Evolutionary conservation across 2,888 invertebrate genomes (phyloP).

Genomic region (Drosophila robusta): DNA sequence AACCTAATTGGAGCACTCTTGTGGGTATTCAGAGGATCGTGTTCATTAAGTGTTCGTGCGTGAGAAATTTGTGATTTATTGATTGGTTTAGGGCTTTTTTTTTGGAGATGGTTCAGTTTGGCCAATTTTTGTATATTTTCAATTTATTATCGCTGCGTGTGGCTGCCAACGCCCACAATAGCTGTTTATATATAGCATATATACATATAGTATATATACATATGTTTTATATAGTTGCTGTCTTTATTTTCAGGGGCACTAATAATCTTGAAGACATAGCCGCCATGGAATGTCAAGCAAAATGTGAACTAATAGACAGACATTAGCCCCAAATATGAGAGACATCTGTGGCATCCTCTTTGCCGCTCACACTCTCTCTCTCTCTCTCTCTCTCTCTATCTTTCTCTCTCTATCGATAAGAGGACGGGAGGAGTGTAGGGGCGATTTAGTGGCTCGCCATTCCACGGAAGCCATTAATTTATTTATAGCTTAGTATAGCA

Average conservation of each 20-base stretch:
- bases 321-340: slow-evolving; percentile 39
- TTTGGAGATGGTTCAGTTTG: background rate
- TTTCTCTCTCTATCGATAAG: too few species aligned
- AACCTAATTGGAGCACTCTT: slow-evolving; percentile 22
- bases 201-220: slow-evolving; percentile 3
- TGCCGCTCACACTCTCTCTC: background rate
- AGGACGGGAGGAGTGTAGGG: background rate
- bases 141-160: slow-evolving; percentile 57
- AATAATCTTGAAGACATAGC: slow-evolving; percentile 33
- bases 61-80: background rate
- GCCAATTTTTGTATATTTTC: slow-evolving; percentile 25
- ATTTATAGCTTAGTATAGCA: slow-evolving; percentile 55
- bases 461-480: slow-evolving; percentile 51
- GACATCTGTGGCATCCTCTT: slow-evolving; percentile 40
- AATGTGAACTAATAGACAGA: slow-evolving; percentile 56
- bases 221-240: slow-evolving; percentile 25
- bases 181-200: slow-evolving; percentile 27
- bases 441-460: too few species aligned
- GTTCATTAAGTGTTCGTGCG: too few species aligned
- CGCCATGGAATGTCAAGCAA: slow-evolving; percentile 69
- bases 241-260: slow-evolving; percentile 51
- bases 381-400: slow-evolving; percentile 1
- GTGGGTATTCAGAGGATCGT: too few species aligned
- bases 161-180: slow-evolving; percentile 58
- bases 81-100: slow-evolving; percentile 7